phyloP scores from a whole-genome alignment of 2,113 vertebrate genomes.

The Chascanopsetta lugubris region DNA sequence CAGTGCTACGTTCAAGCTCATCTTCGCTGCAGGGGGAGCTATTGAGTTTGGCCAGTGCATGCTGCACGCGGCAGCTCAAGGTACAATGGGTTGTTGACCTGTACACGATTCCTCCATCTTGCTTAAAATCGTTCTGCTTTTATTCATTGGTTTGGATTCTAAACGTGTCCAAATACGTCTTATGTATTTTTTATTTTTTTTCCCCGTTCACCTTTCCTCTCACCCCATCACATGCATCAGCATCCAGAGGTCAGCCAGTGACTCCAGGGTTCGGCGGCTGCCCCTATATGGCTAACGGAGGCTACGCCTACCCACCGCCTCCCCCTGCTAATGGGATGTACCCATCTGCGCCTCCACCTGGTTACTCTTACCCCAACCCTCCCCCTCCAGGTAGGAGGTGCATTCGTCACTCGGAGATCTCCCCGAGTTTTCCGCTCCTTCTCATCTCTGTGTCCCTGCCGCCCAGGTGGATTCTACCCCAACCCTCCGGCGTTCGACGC shows the following conservation, averaged over 20 bases:
- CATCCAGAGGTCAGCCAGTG: constrained; percentile 92
- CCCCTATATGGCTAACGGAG: constrained; percentile 91
- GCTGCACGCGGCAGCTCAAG: constrained; percentile 94
- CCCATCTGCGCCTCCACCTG: constrained; percentile 81
- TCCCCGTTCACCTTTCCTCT: background rate
- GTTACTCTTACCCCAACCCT: constrained; percentile 86
- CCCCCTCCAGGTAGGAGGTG: constrained; percentile 63
- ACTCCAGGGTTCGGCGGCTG: constrained; percentile 84
- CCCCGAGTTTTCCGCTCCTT: background rate
- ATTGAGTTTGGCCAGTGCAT: constrained; percentile 97
- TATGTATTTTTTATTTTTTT: background rate
- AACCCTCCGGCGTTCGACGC: constrained; percentile 83
- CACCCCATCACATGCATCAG: constrained; percentile 75
- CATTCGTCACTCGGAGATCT: background rate
- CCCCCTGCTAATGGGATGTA: constrained; percentile 88
- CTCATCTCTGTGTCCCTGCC: background rate
- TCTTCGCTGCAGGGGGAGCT: constrained; percentile 91
- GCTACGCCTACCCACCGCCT: constrained; percentile 85
- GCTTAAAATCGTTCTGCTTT: no score
- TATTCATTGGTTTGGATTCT: no score
- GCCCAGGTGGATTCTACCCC: constrained; percentile 85
- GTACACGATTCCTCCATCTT: no score
- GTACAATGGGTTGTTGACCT: constrained; percentile 62
- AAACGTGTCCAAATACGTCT: accelerated
- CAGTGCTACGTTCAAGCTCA: constrained; percentile 86